Evolutionary conservation across 2,113 vertebrate genomes (phyloP).

Genomic region (Paramormyrops kingsleyae): DNA sequence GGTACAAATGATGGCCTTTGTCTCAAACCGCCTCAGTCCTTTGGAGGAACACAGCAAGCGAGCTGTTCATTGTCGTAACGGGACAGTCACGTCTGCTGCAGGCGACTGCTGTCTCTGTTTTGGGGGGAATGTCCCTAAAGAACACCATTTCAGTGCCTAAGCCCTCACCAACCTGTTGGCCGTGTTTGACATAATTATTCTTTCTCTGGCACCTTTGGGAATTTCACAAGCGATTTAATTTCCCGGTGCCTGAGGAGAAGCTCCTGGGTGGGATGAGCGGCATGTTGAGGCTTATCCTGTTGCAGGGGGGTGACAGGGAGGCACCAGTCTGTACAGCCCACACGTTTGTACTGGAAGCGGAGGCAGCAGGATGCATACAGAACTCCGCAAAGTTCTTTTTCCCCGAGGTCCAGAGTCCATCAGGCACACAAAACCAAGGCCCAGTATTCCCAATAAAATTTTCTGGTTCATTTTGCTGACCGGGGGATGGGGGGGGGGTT

Average conservation of each 20-base stretch:
- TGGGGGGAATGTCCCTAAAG: neutral
- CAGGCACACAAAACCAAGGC: neutral
- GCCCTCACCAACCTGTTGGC: neutral
- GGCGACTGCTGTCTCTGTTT: neutral
- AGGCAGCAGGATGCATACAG: neutral
- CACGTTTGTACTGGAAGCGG: neutral
- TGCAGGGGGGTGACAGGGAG: neutral
- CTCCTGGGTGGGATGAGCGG: neutral
- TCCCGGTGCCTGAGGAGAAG: neutral
- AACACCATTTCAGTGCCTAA: neutral
- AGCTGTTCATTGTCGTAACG: neutral
- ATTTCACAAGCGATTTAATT: constrained; percentile 10
- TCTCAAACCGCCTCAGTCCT: neutral
- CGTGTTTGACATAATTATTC: neutral
- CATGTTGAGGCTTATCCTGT: neutral
- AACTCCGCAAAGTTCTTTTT: neutral
- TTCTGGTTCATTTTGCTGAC: neutral
- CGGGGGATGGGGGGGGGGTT: neutral
- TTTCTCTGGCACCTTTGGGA: constrained; percentile 6
- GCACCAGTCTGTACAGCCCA: neutral
- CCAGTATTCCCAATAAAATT: neutral
- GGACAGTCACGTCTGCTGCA: neutral
- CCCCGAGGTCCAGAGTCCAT: neutral
- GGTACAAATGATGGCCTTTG: neutral
- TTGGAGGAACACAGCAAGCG: neutral